Base-by-base conservation (phyloP, 2,888 invertebrate genomes). In the Timema podura region DNA sequence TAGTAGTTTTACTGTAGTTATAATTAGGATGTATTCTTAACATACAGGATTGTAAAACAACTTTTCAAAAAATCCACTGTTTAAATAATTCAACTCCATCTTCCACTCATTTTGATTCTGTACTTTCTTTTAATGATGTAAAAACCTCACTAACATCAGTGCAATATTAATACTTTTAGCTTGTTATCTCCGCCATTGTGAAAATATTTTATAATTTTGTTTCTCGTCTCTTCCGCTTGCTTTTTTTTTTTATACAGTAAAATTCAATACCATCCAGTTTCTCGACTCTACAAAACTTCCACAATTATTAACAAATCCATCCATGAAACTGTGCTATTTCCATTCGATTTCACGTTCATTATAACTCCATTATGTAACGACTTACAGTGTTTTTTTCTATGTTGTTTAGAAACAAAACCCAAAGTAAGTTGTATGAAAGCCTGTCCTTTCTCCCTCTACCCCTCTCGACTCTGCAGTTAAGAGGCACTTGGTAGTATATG, bases 211-310 rank as follows among this genome's bases (percentile, higher is more conserved):
- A 30, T 30, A 30, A 30, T 30, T 30, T 30, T 30, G 30, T 30
- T 30, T 30, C 30, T 59, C 44, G 30, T 61, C n/a, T 68, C 8
- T 61, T 68, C 48, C 57, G 10, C 45, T 61, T 68, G 15, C 68
- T 61, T 57, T 11, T 15, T 11, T 15, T 54, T 13, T 16, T 68
- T 68, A 61, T 61, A 73, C 73, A 44, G 72, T 70, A 75, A 76
- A 74, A 76, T 75, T 77, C 76, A 74, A 74, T 75, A 76, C 77
- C 75, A 76, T 72, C 69, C 61, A 11, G 16, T 44, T 68, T 67
- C 69, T 49, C 68, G 47, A 59, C 61, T 64, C 68, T 70, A 49
- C 46, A 57, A 54, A 30, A 54, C 59, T 15, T 44, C 16, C 45
- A 45, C 57, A 47, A 57, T 59, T 57, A 68, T 59, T 59, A 59